Base-by-base conservation (phyloP, 2,113 vertebrate genomes). In the Pygathrix nemaeus region DNA sequence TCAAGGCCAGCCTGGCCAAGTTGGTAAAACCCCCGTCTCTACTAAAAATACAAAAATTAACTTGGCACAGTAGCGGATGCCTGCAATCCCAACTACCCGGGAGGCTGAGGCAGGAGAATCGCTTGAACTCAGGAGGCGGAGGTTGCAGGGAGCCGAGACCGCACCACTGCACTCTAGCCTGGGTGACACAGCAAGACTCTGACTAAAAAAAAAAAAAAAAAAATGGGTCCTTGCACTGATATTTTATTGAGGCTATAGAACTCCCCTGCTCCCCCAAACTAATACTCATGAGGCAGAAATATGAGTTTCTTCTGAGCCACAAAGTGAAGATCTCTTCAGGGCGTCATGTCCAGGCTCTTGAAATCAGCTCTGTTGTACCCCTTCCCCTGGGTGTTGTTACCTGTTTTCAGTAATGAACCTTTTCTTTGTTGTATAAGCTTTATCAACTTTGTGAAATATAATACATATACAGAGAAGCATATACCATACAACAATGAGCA, bases 401-500 rank as follows among this genome's bases (percentile, higher is more conserved):
- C n/a, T 68, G 23, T 55, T 82, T 81, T 88, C 61, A n/a, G 45
- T n/a, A 20, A 66, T 7, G 40, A 73, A 32, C 1, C 5, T 52
- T 20, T 75, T 55, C 35, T 68, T 93, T 59, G n/a, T 52, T 80
- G 79, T 52, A 78, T n/a, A 78, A n/a, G 27, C n/a, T 81, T 70
- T 45, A 89, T 40, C 78, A 89, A 59, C 35, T 80, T 86, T 55
- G 23, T 81, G 87, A 87, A 70, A 73, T 73, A 85, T 10, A 78
- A 59, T n/a, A 57, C 27, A 35, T 20, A n/a, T 2, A 52, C 21
- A 76, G 57, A 66, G 78, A 95, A 70, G 68, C 43, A 4, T 38
- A 32, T 68, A 38, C n/a, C 38, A 90, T 70, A 88, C 59, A 52
- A 55, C 88, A 64, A 64, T 6, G 40, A 68, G 43, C 48, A 40